These are phyloP conservation scores for Myripristis murdjan DNA, from an alignment of 2,797 vertebrate genomes.

Conservation along the genomic window DNA sequence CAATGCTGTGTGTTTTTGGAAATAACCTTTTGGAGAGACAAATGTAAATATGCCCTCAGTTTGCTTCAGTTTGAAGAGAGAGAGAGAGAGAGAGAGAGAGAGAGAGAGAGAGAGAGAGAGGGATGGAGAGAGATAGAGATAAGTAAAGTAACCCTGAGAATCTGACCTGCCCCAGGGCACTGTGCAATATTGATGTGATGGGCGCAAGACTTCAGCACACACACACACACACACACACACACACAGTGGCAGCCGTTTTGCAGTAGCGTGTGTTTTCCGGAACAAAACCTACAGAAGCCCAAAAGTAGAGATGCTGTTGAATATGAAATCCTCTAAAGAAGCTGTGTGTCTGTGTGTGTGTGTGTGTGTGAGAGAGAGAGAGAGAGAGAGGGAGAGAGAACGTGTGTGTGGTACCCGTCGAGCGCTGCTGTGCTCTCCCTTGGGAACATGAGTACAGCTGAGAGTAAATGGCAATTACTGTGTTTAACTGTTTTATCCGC, in stretches of 20 bases:
- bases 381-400: constrained; percentile 30
- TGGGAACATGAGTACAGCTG: constrained; percentile 74
- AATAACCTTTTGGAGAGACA: constrained; percentile 6
- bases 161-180: constrained; percentile 62
- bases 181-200: constrained; percentile 76
- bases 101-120: neutral
- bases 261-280: neutral
- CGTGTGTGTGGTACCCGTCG: constrained; percentile 34
- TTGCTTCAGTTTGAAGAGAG: constrained; percentile 3
- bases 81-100: constrained; percentile 7
- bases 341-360: constrained; percentile 28
- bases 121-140: too few relatives aligned
- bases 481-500: constrained; percentile 79
- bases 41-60: neutral
- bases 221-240: constrained; percentile 44
- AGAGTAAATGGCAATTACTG: constrained; percentile 83
- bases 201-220: constrained; percentile 56
- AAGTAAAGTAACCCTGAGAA: constrained; percentile 59
- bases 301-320: constrained; percentile 24
- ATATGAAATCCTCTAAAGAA: constrained; percentile 36
- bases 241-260: constrained; percentile 1
- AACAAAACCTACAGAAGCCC: constrained; percentile 25
- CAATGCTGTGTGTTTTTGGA: constrained; percentile 1
- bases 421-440: constrained; percentile 66
- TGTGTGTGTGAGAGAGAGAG: constrained; percentile 20